phyloP scores from a whole-genome alignment of 2,888 invertebrate species.

The Mimachlamys varia region DNA sequence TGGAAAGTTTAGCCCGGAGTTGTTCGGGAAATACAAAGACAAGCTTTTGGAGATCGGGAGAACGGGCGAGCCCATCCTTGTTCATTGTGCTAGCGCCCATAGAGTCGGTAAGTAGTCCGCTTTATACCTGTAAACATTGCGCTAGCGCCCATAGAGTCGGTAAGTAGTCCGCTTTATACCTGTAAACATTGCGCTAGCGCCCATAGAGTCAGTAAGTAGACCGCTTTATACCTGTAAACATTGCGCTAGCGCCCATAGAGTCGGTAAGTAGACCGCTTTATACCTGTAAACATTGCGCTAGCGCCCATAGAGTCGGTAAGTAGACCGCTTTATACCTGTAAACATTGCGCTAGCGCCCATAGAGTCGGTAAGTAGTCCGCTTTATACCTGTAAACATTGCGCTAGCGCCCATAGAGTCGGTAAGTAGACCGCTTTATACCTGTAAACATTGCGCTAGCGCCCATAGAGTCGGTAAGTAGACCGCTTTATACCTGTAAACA shows the following conservation, averaged over 20 bases:
- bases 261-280: constrained; percentile 58
- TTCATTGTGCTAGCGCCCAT: constrained; percentile 68
- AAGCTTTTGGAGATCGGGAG: constrained; percentile 65
- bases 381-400: too few species aligned
- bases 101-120: constrained; percentile 65
- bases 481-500: too few species aligned
- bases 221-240: constrained; percentile 51
- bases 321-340: too few species aligned
- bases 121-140: constrained; percentile 60
- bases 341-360: too few species aligned
- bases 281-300: too few species aligned
- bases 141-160: constrained; percentile 67
- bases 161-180: constrained; percentile 47
- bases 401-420: too few species aligned
- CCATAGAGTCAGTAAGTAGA: constrained; percentile 65
- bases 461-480: too few species aligned
- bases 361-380: too few species aligned
- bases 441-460: too few species aligned
- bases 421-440: too few species aligned
- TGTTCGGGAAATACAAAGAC: constrained; percentile 62
- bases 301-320: too few species aligned
- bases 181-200: constrained; percentile 68
- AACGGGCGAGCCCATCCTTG: constrained; percentile 66
- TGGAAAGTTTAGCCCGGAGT: constrained; percentile 55
- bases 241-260: constrained; percentile 66